These are phyloP conservation scores for Neotoxoptera formosana DNA, from an alignment of 1,140 invertebrate genomes.

Conservation along the genomic window DNA sequence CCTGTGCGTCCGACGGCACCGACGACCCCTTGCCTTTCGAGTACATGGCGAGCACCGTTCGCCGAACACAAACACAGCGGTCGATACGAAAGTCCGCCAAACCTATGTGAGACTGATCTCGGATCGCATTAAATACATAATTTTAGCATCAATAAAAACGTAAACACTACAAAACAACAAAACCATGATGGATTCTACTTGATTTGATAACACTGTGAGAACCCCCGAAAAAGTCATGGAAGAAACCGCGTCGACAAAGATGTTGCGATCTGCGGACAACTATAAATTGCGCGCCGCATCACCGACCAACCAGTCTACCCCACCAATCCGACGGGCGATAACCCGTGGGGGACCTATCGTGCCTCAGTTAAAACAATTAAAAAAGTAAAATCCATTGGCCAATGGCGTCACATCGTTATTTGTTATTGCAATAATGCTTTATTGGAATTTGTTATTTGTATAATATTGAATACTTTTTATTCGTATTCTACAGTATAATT, in stretches of 20 bases:
- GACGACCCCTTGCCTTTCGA: slow-evolving; percentile 91
- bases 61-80: slow-evolving; percentile 22
- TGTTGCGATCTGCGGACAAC: background rate
- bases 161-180: slow-evolving; percentile 58
- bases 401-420: background rate
- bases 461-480: background rate
- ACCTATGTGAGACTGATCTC: slow-evolving; percentile 17
- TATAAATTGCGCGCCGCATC: background rate
- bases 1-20: slow-evolving; percentile 92
- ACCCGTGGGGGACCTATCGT: background rate
- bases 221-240: slow-evolving; percentile 37
- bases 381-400: background rate
- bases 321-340: background rate
- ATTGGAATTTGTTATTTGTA: background rate
- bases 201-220: slow-evolving; percentile 57
- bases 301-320: background rate
- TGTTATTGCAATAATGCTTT: background rate
- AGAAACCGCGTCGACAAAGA: slow-evolving; percentile 27
- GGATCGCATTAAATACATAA: slow-evolving; percentile 50
- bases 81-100: slow-evolving; percentile 16
- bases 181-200: slow-evolving; percentile 57
- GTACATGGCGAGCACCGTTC: slow-evolving; percentile 73
- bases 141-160: slow-evolving; percentile 54
- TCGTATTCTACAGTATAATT: too few relatives aligned
- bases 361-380: background rate